Percentiles rank a stretch among this genome's conserved stretches.
These are phyloP conservation scores for Chromobotia macracanthus DNA, from an alignment of 2,797 vertebrate genomes.

Conservation along the genomic window DNA sequence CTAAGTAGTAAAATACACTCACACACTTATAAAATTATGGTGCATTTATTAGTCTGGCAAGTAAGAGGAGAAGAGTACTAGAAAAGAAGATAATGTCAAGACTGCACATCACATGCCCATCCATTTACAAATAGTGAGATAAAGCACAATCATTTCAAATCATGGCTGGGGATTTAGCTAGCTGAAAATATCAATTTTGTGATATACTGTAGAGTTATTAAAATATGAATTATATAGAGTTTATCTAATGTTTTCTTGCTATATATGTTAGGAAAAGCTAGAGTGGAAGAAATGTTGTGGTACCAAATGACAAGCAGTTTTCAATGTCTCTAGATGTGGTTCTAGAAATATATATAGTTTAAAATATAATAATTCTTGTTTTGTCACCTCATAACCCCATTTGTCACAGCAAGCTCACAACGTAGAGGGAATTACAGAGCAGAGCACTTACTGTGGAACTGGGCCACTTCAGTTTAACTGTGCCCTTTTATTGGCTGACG, in stretches of 20 bases:
- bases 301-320: not conserved
- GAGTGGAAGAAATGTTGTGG: not conserved
- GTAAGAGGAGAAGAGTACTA: not conserved
- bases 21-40: conserved; percentile 55
- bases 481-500: not conserved
- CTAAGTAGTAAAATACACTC: conserved; percentile 63
- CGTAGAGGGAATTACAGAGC: not conserved
- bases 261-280: not conserved
- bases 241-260: not conserved
- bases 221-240: not conserved
- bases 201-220: not conserved
- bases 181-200: not conserved
- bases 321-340: not conserved
- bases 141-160: not conserved
- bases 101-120: conserved; percentile 10
- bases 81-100: not conserved
- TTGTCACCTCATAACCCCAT: not conserved
- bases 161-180: not conserved
- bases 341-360: not conserved
- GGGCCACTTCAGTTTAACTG: not conserved
- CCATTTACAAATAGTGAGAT: conserved; percentile 40
- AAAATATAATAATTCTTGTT: not conserved
- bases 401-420: not conserved
- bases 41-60: conserved; percentile 34
- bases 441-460: not conserved